Evolutionary conservation across 2,113 vertebrate species (phyloP).

Genomic region (Brachirus orientalis): DNA sequence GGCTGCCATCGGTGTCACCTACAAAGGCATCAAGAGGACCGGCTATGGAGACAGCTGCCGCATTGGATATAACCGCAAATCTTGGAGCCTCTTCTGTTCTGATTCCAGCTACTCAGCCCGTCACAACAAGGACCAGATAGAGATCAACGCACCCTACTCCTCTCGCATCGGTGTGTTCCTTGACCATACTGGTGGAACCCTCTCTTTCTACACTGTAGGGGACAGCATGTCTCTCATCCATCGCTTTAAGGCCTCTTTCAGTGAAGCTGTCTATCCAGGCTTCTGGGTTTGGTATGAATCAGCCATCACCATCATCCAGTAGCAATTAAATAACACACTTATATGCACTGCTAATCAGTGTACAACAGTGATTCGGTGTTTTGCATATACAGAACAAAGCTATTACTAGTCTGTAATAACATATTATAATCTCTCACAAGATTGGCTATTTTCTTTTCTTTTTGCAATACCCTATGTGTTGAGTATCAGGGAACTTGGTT

Average conservation of each 20-base stretch:
- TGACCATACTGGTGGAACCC: slow-evolving; percentile 77
- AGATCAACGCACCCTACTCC: slow-evolving; percentile 76
- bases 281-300: slow-evolving; percentile 90
- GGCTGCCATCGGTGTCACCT: slow-evolving; percentile 81
- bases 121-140: slow-evolving; percentile 84
- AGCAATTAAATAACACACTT: slow-evolving; percentile 45
- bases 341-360: slow-evolving; percentile 6
- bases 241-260: slow-evolving; percentile 82
- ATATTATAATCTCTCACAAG: not conserved
- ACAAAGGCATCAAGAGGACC: slow-evolving; percentile 84
- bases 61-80: slow-evolving; percentile 88
- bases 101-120: slow-evolving; percentile 87
- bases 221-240: slow-evolving; percentile 84
- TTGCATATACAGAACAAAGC: slow-evolving; percentile 9
- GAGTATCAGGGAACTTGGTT: slow-evolving; percentile 18
- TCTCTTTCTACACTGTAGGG: slow-evolving; percentile 82
- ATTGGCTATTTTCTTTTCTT: not conserved
- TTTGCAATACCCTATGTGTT: not conserved
- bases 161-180: slow-evolving; percentile 84
- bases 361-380: slow-evolving; percentile 2
- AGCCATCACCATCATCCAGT: slow-evolving; percentile 74
- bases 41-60: slow-evolving; percentile 84
- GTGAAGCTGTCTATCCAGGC: slow-evolving; percentile 81
- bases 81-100: slow-evolving; percentile 86
- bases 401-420: not conserved